Conservation (phyloP, 2,888 invertebrate genomes). For the Neocrepidodera transversa region DNA sequence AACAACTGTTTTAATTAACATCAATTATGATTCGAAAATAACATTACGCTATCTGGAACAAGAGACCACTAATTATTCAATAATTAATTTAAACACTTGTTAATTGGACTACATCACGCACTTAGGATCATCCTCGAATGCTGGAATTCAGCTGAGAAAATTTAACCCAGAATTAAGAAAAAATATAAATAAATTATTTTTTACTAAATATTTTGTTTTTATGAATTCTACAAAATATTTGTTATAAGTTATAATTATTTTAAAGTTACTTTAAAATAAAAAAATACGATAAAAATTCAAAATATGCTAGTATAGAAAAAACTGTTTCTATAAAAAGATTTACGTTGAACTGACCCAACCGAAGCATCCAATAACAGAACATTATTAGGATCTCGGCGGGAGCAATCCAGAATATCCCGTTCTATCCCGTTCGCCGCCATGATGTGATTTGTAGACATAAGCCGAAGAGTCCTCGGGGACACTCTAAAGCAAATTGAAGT, state of each 20-base stretch:
- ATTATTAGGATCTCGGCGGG: background rate
- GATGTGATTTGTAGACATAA: conserved; percentile 55
- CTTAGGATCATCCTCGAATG: conserved; percentile 16
- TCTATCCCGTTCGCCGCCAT: conserved; percentile 23
- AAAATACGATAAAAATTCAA: too few species aligned
- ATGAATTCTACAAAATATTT: too few species aligned
- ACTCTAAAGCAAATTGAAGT: conserved; percentile 57
- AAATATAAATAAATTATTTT: too few species aligned
- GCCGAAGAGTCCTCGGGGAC: conserved; percentile 49
- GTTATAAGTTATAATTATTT: too few species aligned
- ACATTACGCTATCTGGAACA: conserved; percentile 48
- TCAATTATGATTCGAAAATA: conserved; percentile 42
- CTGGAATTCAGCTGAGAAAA: too few species aligned
- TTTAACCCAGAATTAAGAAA: too few species aligned
- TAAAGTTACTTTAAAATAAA: too few species aligned
- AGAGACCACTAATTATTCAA: conserved; percentile 48
- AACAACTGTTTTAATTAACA: conserved; percentile 40
- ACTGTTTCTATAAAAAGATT: background rate
- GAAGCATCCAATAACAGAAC: background rate
- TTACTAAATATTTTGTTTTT: too few species aligned
- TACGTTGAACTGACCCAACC: background rate
- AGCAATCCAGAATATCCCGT: conserved; percentile 18
- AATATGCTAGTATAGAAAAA: too few species aligned
- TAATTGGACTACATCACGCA: conserved; percentile 58
- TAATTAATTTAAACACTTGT: conserved; percentile 59